Percentiles rank a stretch among this genome's conserved stretches.
These are phyloP conservation scores for Fopius arisanus DNA, from an alignment of 1,140 invertebrate genomes.

Conservation along the genomic window DNA sequence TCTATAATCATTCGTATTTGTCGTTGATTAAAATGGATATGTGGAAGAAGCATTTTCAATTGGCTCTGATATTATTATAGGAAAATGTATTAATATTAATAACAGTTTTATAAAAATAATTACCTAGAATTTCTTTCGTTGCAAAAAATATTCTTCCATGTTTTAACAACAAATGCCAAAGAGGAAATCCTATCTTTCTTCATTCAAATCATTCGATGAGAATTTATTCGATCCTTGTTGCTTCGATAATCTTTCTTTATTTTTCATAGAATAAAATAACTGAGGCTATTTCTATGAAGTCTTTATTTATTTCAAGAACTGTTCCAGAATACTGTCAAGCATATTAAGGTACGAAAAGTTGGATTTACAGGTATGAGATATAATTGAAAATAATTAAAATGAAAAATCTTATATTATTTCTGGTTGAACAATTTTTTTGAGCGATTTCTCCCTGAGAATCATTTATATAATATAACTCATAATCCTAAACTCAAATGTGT, in stretches of 20 bases:
- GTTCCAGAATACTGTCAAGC: neutral
- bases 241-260: neutral
- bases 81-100: conserved; percentile 8
- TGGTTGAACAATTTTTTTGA: neutral
- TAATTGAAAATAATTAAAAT: neutral
- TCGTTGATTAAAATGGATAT: conserved; percentile 1
- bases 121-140: neutral
- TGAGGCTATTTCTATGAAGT: neutral
- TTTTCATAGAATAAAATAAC: neutral
- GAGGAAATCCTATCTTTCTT: neutral
- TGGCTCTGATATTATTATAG: conserved; percentile 8
- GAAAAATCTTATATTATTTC: neutral
- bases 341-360: neutral
- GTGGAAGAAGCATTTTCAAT: conserved; percentile 3
- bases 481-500: too few species aligned
- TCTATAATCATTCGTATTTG: conserved; percentile 15
- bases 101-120: neutral
- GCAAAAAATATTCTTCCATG: neutral
- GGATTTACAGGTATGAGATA: neutral
- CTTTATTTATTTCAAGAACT: neutral
- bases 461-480: neutral
- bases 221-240: neutral
- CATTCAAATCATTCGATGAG: neutral
- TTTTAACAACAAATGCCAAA: neutral
- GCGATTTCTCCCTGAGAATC: neutral